These are phyloP conservation scores for Penelope pileata DNA, from an alignment of 2,113 vertebrate species.

Conservation along the genomic window DNA sequence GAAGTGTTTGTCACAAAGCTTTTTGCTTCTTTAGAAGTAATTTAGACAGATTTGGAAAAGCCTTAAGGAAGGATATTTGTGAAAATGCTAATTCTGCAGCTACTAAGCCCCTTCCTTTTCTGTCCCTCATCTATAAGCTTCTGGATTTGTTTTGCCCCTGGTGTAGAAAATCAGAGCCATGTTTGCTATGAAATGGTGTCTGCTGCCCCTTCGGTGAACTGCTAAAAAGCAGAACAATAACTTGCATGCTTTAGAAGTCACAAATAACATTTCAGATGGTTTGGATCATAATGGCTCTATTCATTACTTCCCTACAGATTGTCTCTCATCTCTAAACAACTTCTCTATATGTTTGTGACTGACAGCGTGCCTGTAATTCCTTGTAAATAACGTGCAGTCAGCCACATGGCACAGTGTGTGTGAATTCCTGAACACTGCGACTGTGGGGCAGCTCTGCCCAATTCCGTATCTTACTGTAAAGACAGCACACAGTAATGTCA, in stretches of 20 bases:
- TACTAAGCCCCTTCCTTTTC: neutral
- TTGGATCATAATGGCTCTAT: conserved; percentile 29
- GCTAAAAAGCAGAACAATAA: conserved; percentile 29
- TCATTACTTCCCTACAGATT: conserved; percentile 3
- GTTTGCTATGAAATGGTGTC: neutral
- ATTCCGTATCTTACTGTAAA: neutral
- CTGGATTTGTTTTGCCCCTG: neutral
- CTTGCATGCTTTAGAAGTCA: conserved; percentile 9
- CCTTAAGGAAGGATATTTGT: neutral
- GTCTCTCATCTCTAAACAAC: neutral
- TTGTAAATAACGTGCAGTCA: neutral
- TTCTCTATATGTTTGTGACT: neutral
- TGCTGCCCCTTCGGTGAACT: conserved; percentile 34
- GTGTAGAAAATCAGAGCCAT: neutral
- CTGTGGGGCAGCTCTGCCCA: neutral
- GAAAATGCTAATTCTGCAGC: neutral
- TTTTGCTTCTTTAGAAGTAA: neutral
- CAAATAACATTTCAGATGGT: neutral
- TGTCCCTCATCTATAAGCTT: neutral
- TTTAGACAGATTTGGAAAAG: neutral
- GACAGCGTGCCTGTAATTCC: neutral
- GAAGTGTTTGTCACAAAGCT: neutral
- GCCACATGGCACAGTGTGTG: neutral
- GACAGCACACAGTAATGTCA: neutral
- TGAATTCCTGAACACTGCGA: neutral